Evolutionary conservation across 2,113 vertebrate genomes (phyloP).

Genomic region (Tamias sibiricus): DNA sequence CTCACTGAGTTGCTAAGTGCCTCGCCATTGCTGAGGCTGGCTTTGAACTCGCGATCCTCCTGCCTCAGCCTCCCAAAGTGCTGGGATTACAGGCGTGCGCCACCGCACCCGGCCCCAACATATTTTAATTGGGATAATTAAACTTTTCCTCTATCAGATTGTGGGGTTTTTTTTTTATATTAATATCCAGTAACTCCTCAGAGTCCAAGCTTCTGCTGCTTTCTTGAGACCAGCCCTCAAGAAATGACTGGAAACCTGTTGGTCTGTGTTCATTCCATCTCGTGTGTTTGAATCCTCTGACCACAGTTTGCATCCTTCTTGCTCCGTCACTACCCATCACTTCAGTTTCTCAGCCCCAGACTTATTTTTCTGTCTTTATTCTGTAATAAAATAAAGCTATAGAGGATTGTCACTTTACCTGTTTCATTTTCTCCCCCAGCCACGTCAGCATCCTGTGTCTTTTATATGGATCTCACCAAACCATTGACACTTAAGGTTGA

Average conservation of each 20-base stretch:
- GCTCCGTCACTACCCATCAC: neutral
- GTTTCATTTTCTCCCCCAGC: neutral
- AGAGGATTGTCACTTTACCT: neutral
- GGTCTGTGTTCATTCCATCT: neutral
- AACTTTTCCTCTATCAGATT: neutral
- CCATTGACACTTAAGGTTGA: constrained; percentile 8
- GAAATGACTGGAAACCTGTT: neutral
- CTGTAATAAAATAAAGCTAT: neutral
- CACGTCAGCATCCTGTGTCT: neutral
- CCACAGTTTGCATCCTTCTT: neutral
- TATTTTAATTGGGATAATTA: neutral
- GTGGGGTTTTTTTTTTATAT: neutral
- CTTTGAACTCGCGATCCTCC: no score
- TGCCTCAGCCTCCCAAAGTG: no score
- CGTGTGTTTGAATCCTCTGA: neutral
- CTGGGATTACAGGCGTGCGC: no score
- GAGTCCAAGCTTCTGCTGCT: neutral
- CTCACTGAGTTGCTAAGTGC: no score
- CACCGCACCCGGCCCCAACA: no score
- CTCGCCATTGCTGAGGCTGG: no score
- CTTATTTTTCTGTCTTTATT: constrained; percentile 10
- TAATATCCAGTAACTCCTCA: neutral
- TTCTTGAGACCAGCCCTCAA: neutral
- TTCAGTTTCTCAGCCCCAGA: neutral
- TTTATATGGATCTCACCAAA: neutral